Evolutionary conservation across 2,113 vertebrate genomes (phyloP), one percentile per base, ranked within the genome.

Genomic region (Mandrillus leucophaeus): DNA sequence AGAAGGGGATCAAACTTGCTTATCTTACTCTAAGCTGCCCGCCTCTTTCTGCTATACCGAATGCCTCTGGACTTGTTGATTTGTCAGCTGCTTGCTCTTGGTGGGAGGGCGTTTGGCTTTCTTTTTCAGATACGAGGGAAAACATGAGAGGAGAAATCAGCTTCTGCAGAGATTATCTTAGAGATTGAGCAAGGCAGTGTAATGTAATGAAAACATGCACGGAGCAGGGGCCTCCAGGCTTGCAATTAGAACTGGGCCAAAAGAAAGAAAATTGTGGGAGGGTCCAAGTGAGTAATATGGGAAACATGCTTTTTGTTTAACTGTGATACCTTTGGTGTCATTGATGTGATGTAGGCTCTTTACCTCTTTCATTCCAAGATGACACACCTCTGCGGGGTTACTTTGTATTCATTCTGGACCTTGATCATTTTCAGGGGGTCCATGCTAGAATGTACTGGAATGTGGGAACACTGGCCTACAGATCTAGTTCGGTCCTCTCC

Each of bases 31-130:
- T 8, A 2, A 66, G 18, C 18, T 12, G 70, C 14, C 3, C 0
- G 10, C 3, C 72, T 25, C 35, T 35, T 35, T 3, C 23, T 12
- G 1, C 27, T 11, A 0, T 38, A 1, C 4, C 57, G 11, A 18
- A 68, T 12, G 8, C 45, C 12, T 75, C 0, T 13, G 57, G 35
- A 27, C 18, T 40, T 52, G 14, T 59, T 55, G 18, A 22, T 13
- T 45, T 8, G 32, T 25, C 45, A 25, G 13, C 57, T 50, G 50
- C 78, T 20, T 48, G 64, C 3, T 57, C 48, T 57, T 14, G 14
- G 3, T 18, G 73, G 40, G 38, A 64, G 88, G 55, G 76, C 11
- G 18, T 50, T 50, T 70, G 43, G 48, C 52, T 94, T 40, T 72
- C 50, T 73, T 86, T 80, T 87, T 40, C 45, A n/a, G 43, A 27